Conservation (phyloP, 2,888 invertebrate species). For the Villa cingulata region DNA sequence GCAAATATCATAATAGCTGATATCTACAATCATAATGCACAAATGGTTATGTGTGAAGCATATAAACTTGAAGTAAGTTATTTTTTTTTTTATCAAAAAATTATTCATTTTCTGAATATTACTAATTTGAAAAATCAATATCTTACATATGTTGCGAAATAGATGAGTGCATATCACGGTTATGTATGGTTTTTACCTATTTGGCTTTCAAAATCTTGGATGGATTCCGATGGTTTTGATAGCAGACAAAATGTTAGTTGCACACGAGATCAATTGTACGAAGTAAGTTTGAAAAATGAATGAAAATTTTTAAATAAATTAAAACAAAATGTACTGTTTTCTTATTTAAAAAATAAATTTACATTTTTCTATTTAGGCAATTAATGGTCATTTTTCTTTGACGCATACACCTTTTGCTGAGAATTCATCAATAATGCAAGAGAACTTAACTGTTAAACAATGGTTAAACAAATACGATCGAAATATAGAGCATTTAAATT, state of each 20-base stretch:
- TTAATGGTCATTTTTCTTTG: conserved; percentile 58
- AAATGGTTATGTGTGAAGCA: conserved; percentile 73
- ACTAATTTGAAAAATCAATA: too few relatives aligned
- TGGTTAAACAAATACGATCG: conserved; percentile 42
- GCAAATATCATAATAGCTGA: conserved; percentile 70
- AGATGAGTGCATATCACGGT: conserved; percentile 55
- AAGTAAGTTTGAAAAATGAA: conserved; percentile 22
- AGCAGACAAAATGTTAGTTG: conserved; percentile 41
- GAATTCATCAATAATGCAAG: conserved; percentile 46
- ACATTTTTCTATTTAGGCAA: conserved; percentile 38
- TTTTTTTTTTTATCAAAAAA: not conserved
- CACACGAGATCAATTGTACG: conserved; percentile 45
- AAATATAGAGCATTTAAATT: conserved; percentile 9
- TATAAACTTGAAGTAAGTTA: conserved; percentile 23
- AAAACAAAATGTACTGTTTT: not conserved
- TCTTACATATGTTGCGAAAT: too few relatives aligned
- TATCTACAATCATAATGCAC: conserved; percentile 56
- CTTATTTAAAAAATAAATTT: not conserved
- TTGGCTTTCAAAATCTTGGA: conserved; percentile 52
- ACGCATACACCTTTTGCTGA: conserved; percentile 53
- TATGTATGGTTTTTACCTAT: conserved; percentile 79
- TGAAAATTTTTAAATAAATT: not conserved
- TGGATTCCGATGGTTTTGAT: conserved; percentile 39
- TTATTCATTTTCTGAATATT: not conserved
- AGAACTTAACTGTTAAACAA: conserved; percentile 47